Percentiles rank a stretch among this genome's conserved stretches.
phyloP scores from a whole-genome alignment of 2,888 invertebrate species.

The Phlogophora meticulosa region DNA sequence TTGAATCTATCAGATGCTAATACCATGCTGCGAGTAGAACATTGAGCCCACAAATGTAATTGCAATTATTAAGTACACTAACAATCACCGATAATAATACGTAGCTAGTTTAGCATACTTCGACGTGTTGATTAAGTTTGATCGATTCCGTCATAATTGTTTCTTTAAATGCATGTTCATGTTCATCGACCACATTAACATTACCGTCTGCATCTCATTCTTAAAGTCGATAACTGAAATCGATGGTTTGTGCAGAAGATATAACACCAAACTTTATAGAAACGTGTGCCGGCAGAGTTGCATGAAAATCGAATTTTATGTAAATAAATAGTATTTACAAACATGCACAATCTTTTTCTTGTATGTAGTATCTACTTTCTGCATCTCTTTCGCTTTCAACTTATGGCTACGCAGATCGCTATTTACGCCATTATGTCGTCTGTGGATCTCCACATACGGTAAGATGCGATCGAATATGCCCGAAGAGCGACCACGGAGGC shows the following conservation, averaged over 20 bases:
- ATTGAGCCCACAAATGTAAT: conserved; percentile 87
- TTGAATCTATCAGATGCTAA: conserved; percentile 82
- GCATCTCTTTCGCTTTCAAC: conserved; percentile 78
- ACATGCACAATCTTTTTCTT: conserved; percentile 69
- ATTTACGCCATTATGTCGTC: conserved; percentile 22
- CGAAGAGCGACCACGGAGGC: conserved; percentile 20
- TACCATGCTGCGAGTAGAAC: conserved; percentile 88
- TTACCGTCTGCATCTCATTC: conserved; percentile 74
- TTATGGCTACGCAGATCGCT: conserved; percentile 68
- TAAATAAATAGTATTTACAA: conserved; percentile 68
- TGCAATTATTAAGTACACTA: conserved; percentile 80
- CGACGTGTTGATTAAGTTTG: conserved; percentile 76
- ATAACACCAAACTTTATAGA: conserved; percentile 66
- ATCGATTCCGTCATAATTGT: conserved; percentile 70
- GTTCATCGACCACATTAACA: conserved; percentile 73
- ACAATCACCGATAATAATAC: conserved; percentile 78
- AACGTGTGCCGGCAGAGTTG: conserved; percentile 67
- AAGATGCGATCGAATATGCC: conserved; percentile 41
- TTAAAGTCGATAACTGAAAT: conserved; percentile 57
- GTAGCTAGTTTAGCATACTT: conserved; percentile 75
- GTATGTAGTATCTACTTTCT: conserved; percentile 70
- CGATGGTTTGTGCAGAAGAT: conserved; percentile 76
- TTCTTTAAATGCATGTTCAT: conserved; percentile 78
- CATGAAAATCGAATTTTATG: conserved; percentile 70
- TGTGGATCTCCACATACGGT: conserved; percentile 50